phyloP scores from a whole-genome alignment of 2,888 invertebrate genomes.

The Hirtodrosophila trivittata region DNA sequence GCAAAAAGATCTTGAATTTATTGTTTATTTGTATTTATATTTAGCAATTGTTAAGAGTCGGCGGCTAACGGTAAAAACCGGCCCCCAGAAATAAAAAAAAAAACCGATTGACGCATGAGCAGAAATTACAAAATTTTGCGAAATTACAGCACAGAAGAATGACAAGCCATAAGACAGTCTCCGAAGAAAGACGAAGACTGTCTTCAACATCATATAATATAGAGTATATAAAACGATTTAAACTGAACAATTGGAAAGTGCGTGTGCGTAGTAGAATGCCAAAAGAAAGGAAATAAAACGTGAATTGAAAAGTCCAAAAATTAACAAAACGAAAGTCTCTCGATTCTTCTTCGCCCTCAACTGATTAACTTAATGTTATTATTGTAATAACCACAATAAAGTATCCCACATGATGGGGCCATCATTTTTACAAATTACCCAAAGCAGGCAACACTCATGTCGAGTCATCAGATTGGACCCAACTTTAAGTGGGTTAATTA shows the following conservation, averaged over 20 bases:
- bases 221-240: no score
- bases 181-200: constrained; percentile 18
- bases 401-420: constrained; percentile 48
- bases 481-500: constrained; percentile 62
- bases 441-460: constrained; percentile 24
- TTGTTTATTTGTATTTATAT: constrained; percentile 47
- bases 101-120: constrained; percentile 65
- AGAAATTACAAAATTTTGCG: constrained; percentile 66
- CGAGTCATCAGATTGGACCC: constrained; percentile 39
- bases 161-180: not conserved
- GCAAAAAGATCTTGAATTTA: constrained; percentile 41
- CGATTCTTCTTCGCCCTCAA: constrained; percentile 19
- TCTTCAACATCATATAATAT: not conserved
- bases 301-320: constrained; percentile 12
- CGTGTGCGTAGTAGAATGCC: constrained; percentile 42
- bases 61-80: constrained; percentile 46
- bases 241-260: constrained; percentile 38
- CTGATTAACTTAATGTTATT: constrained; percentile 41
- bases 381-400: constrained; percentile 59
- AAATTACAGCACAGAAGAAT: constrained; percentile 65
- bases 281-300: constrained; percentile 4
- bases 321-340: constrained; percentile 34
- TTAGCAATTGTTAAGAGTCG: constrained; percentile 47
- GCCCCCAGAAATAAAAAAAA: constrained; percentile 12
- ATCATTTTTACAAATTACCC: constrained; percentile 67